Percentiles rank a stretch among this genome's conserved stretches.
These are phyloP conservation scores for Portunus trituberculatus DNA, from an alignment of 1,140 invertebrate genomes.

Conservation along the genomic window DNA sequence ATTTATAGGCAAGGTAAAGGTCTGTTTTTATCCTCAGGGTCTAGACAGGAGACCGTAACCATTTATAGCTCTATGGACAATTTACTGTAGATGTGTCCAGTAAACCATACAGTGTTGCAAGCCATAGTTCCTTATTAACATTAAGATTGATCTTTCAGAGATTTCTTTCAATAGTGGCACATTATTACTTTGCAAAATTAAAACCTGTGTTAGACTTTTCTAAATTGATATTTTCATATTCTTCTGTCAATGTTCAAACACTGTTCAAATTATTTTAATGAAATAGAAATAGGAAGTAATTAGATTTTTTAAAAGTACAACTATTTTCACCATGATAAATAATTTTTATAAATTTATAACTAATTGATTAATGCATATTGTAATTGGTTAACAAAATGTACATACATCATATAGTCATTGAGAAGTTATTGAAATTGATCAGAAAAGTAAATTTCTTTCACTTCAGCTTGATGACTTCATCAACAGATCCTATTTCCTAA, in stretches of 20 bases:
- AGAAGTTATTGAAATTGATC: no score
- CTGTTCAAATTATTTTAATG: neutral
- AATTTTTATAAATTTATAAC: neutral
- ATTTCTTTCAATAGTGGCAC: no score
- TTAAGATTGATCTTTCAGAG: neutral
- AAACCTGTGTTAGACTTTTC: no score
- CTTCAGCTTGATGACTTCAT: no score
- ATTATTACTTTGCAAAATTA: no score
- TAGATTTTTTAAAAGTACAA: neutral
- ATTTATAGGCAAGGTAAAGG: neutral
- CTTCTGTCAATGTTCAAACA: neutral
- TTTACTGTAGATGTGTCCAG: neutral
- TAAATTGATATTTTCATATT: no score
- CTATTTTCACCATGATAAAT: neutral
- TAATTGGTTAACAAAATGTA: neutral
- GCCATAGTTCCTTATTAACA: neutral
- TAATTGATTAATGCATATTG: neutral
- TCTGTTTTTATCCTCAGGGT: neutral
- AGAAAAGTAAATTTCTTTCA: no score
- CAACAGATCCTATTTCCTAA: no score
- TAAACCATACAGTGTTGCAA: neutral
- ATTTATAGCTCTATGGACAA: neutral
- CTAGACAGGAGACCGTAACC: neutral
- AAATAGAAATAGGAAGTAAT: neutral
- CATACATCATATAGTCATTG: neutral